Percentiles rank a stretch among this genome's conserved stretches.
These are phyloP conservation scores for Eciton burchellii DNA, from an alignment of 1,140 invertebrate genomes.

Conservation along the genomic window DNA sequence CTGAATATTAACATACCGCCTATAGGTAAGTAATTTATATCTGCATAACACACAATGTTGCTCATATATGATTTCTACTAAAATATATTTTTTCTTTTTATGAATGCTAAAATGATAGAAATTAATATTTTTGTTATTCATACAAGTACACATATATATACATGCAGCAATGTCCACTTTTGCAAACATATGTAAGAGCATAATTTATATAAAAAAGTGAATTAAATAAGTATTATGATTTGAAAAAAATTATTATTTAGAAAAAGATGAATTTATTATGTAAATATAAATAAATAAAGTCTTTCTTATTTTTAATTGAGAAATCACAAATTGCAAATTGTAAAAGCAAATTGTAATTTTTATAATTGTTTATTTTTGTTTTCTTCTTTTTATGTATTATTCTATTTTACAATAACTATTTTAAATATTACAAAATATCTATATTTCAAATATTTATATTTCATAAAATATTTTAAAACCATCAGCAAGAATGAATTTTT, in stretches of 20 bases:
- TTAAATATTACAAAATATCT: no score
- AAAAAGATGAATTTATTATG: neutral
- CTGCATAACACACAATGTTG: conserved; percentile 48
- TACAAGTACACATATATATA: no score
- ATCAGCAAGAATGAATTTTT: no score
- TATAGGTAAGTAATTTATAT: conserved; percentile 90
- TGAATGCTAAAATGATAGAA: neutral
- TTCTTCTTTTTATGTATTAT: no score
- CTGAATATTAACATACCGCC: conserved; percentile 97
- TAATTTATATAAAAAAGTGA: conserved; percentile 8
- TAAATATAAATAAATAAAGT: neutral
- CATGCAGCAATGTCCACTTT: no score
- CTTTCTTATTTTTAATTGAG: conserved; percentile 18
- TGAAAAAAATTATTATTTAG: neutral
- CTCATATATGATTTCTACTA: neutral
- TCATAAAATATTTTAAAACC: no score
- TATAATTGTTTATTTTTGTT: no score
- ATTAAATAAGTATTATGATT: neutral
- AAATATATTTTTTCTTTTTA: neutral
- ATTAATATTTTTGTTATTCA: no score
- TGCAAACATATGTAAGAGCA: no score
- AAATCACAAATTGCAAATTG: conserved; percentile 16
- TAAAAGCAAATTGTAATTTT: no score
- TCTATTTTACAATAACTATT: no score
- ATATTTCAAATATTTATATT: no score